Conservation (phyloP, 2,797 vertebrate genomes). For the Cephalopachus bancanus region DNA sequence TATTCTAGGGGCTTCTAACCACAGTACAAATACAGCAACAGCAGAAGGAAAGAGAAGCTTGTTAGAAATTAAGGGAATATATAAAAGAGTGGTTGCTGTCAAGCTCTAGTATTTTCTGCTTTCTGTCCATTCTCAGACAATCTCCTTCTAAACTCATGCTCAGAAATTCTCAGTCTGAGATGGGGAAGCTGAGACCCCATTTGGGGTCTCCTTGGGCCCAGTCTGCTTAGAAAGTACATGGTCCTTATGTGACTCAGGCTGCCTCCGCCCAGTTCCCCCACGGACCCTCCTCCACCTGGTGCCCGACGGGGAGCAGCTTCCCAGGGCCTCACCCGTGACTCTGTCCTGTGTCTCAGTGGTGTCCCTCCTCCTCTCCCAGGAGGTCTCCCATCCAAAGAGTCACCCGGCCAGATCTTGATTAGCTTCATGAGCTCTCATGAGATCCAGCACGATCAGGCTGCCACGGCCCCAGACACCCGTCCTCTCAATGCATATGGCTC, state of each 20-base stretch:
- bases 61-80: slow-evolving; percentile 7
- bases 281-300: too few species aligned
- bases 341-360: not conserved
- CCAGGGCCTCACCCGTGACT: not conserved
- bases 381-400: too few species aligned
- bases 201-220: not conserved
- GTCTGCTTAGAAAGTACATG: not conserved
- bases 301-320: not conserved
- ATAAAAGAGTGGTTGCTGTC: not conserved
- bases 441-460: too few species aligned
- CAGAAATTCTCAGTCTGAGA: not conserved
- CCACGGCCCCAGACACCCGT: too few species aligned
- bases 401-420: too few species aligned
- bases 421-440: too few species aligned
- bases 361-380: not conserved
- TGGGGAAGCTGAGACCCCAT: not conserved
- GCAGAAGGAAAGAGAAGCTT: not conserved
- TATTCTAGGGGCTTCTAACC: not conserved
- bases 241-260: not conserved
- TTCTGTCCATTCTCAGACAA: not conserved
- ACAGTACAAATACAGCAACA: not conserved
- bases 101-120: not conserved
- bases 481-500: not conserved
- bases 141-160: not conserved
- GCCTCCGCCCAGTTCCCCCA: not conserved